Base-by-base conservation (phyloP, 2,113 vertebrate genomes). In the Clarias gariepinus region DNA sequence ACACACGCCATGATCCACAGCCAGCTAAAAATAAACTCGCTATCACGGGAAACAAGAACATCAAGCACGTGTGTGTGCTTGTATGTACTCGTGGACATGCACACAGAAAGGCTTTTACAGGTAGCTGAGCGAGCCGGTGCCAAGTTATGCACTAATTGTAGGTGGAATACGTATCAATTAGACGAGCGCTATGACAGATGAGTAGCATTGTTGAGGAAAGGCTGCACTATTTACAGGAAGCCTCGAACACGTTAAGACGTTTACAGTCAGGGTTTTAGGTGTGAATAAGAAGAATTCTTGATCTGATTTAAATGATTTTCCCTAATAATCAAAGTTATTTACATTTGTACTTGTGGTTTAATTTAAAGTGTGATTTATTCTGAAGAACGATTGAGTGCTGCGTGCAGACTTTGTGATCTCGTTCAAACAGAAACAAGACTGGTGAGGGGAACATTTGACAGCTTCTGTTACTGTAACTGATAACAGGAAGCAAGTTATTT, bases 11-110 rank as follows among this genome's bases (percentile, higher is more conserved):
- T 90, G 92, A 93, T 92, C 77, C 89, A 89, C 86, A 69, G 77
- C 55, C 15, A 21, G 79, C 91, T 92, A 93, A 93, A 93, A 92
- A 93, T 92, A 92, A 61, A 90, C 89, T 84, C 85, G 53, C 74
- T 89, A 88, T 91, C 91, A 92, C 90, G 88, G 68, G 64, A 89
- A 89, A 91, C 80, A 88, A 87, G 52, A 36, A 36, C 28, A 23
- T 74, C 30, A 74, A 74, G 81, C 71, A 33, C 15, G 53, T 23
- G 21, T 21, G 52, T 52, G 18, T 28, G 25, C 16, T 13, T 18
- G 30, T 21, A 10, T 21, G 55, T 12, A 80, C 28, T 57, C 61
- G 57, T 3, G 21, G 25, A 74, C 33, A 81, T 19, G 18, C 33
- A n/a, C 81, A 74, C 41, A 36, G 30, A 30, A 83, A 47, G 57